These are phyloP conservation scores for Arnoldichthys spilopterus DNA, from an alignment of 2,797 vertebrate genomes.

Conservation along the genomic window DNA sequence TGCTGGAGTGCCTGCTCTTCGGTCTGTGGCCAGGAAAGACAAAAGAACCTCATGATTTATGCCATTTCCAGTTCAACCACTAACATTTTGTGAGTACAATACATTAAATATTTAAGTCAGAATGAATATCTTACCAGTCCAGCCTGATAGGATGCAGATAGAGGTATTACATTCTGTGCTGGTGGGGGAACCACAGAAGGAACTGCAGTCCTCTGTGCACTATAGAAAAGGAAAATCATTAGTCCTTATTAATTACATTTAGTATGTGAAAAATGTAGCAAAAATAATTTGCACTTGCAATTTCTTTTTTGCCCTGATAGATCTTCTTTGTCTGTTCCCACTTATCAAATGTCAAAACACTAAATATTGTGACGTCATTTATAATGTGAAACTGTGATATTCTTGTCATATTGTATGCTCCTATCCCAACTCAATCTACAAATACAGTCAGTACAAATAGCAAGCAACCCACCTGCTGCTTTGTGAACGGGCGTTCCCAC, in stretches of 20 bases:
- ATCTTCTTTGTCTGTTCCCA: too few species aligned
- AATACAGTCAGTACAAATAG: too few species aligned
- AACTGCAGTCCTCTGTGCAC: slow-evolving; percentile 63
- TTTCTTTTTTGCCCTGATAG: too few species aligned
- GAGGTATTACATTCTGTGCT: slow-evolving; percentile 72
- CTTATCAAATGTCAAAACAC: too few species aligned
- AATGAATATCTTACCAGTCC: slow-evolving; percentile 72
- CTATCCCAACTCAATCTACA: not conserved
- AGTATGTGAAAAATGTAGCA: too few species aligned
- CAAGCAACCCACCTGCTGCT: slow-evolving; percentile 72
- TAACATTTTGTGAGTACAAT: slow-evolving; percentile 8
- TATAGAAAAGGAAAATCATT: slow-evolving; percentile 35
- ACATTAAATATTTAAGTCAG: slow-evolving; percentile 34
- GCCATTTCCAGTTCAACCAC: not conserved
- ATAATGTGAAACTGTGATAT: too few species aligned
- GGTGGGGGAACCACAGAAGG: slow-evolving; percentile 59
- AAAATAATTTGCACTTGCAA: too few species aligned
- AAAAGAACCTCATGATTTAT: slow-evolving; percentile 32
- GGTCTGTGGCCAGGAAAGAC: slow-evolving; percentile 75
- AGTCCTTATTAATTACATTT: too few species aligned
- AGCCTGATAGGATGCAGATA: slow-evolving; percentile 76
- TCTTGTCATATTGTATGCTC: too few species aligned
- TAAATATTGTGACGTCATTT: too few species aligned
- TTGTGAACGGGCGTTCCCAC: slow-evolving; percentile 65
- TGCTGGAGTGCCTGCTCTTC: slow-evolving; percentile 96